Conservation (phyloP, 2,797 vertebrate species). For the Sciaenops ocellatus region DNA sequence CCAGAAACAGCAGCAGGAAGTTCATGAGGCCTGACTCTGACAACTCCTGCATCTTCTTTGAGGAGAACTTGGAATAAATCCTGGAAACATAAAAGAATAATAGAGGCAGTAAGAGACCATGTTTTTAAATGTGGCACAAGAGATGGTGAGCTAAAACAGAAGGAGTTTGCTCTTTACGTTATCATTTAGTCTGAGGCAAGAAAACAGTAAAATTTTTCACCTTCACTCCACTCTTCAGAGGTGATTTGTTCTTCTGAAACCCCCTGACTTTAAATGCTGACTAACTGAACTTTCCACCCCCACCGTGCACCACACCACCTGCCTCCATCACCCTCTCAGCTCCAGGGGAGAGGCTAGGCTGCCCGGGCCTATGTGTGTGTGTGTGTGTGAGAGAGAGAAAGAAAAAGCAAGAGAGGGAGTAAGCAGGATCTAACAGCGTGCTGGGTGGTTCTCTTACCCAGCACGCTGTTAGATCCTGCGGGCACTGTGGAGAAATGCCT, state of each 20-base stretch:
- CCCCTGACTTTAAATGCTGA: conserved; percentile 66
- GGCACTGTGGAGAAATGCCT: conserved; percentile 87
- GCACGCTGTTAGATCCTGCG: conserved; percentile 83
- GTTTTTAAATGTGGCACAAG: not conserved
- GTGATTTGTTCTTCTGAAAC: conserved; percentile 59
- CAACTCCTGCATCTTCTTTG: conserved; percentile 94
- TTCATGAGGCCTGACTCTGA: conserved; percentile 94
- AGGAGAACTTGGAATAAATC: conserved; percentile 98
- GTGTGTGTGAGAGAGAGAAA: conserved; percentile 44
- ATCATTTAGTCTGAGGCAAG: not conserved
- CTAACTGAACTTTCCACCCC: conserved; percentile 72
- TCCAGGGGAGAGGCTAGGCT: conserved; percentile 62
- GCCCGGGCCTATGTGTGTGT: conserved; percentile 41
- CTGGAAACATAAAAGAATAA: conserved; percentile 72
- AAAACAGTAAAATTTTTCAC: conserved; percentile 10
- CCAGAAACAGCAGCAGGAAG: conserved; percentile 93
- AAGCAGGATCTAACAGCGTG: conserved; percentile 60
- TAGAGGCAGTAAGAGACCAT: not conserved
- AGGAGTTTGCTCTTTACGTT: not conserved
- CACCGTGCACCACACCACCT: conserved; percentile 63
- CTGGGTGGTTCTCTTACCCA: conserved; percentile 68
- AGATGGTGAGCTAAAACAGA: not conserved
- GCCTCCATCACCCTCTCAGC: conserved; percentile 67
- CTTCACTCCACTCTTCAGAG: conserved; percentile 31
- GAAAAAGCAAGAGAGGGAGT: conserved; percentile 66